Evolutionary conservation across 2,113 vertebrate genomes (phyloP).

Genomic region (Tetrao urogallus): DNA sequence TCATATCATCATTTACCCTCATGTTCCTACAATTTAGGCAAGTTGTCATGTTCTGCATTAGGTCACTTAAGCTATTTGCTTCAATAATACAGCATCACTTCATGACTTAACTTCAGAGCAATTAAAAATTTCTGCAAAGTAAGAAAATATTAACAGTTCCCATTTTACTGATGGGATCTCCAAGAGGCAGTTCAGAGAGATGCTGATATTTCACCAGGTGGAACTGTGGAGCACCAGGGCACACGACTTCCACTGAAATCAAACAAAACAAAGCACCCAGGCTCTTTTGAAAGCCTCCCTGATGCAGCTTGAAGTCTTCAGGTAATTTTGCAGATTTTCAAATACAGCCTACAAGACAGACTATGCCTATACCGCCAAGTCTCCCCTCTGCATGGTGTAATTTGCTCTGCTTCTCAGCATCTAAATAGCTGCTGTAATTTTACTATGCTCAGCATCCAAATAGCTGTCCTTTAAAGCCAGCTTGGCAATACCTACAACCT

Average conservation of each 20-base stretch:
- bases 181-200: too few species aligned
- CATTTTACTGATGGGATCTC: not conserved
- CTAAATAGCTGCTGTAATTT: not conserved
- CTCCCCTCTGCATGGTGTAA: not conserved
- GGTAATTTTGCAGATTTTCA: not conserved
- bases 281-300: not conserved
- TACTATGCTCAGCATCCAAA: not conserved
- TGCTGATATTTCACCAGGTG: not conserved
- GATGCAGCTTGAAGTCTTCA: not conserved
- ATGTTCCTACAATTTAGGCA: not conserved
- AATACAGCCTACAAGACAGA: accelerated
- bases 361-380: not conserved
- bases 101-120: not conserved
- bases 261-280: accelerated
- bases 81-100: not conserved
- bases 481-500: not conserved
- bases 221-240: not conserved
- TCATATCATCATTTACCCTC: not conserved
- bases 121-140: not conserved
- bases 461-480: not conserved
- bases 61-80: not conserved
- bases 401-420: not conserved
- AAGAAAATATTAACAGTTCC: not conserved
- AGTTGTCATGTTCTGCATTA: not conserved
- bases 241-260: accelerated